phyloP scores from a whole-genome alignment of 1,140 invertebrate species.

The Arion vulgaris region DNA sequence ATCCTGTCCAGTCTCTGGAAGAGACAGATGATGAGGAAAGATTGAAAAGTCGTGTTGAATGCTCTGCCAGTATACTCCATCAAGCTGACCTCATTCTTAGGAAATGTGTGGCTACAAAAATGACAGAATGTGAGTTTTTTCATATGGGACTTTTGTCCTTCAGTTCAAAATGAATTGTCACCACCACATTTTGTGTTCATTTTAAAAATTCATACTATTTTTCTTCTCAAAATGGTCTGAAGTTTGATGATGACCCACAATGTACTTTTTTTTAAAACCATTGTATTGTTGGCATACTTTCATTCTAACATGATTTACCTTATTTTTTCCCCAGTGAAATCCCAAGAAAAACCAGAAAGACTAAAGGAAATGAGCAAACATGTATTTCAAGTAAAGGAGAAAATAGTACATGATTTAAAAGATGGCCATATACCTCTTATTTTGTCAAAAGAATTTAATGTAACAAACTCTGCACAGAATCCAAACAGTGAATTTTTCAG shows the following conservation, averaged over 20 bases:
- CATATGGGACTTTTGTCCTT: neutral
- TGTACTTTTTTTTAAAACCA: too few species aligned
- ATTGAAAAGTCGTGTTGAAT: neutral
- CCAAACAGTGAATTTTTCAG: neutral
- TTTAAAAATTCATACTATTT: too few species aligned
- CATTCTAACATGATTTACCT: too few species aligned
- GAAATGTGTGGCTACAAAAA: slow-evolving; percentile 28
- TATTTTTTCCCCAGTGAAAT: neutral
- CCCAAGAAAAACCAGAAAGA: neutral
- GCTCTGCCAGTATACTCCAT: slow-evolving; percentile 3
- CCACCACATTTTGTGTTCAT: too few species aligned
- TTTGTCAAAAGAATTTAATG: neutral
- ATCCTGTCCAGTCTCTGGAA: slow-evolving; percentile 8
- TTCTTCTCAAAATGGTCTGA: too few species aligned
- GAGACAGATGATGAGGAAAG: slow-evolving; percentile 10
- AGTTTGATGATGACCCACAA: too few species aligned
- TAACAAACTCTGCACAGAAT: neutral
- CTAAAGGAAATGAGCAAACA: neutral
- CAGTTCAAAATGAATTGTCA: too few species aligned
- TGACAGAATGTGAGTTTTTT: slow-evolving; percentile 18
- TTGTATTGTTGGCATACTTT: too few species aligned
- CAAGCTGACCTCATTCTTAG: slow-evolving; percentile 25
- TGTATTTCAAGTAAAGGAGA: neutral
- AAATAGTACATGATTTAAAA: neutral
- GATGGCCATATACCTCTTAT: neutral